Evolutionary conservation across 1,140 invertebrate genomes (phyloP), one percentile per base, ranked within the genome.

Genomic region (Hyphantria cunea): DNA sequence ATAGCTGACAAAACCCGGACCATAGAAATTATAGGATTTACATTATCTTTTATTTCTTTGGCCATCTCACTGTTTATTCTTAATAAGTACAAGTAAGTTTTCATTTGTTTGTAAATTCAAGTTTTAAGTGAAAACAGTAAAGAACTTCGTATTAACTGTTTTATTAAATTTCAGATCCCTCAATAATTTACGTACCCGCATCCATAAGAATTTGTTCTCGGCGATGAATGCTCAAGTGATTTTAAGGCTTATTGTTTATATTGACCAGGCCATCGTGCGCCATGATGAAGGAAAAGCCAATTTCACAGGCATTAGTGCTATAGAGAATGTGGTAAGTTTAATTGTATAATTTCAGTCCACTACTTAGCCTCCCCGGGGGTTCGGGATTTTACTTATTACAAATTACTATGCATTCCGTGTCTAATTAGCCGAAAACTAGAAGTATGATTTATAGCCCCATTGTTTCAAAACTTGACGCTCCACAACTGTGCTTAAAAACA

Each of bases 141-240:
- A n/a, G n/a, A n/a, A n/a, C n/a, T n/a, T n/a, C n/a, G n/a, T n/a
- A n/a, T n/a, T n/a, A n/a, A n/a, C n/a, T n/a, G n/a, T n/a, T n/a
- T n/a, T n/a, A 39, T 54, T 58, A 34, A 64, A 3, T 86, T 86
- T n/a, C 88, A 97, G 96, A 70, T 95, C 94, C 44, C 83, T 98
- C 31, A 92, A 95, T 61, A 98, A 98, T 74, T 96, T 96, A 74
- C 92, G 97, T 55, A 98, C 97, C 3, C 92, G 95, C 55, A 97
- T 98, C 54, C 97, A 98, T 80, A 95, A 96, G 79, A 96, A 97
- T 76, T 91, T 98, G 15, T 98, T 98, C 82, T 92, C 96, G 1
- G 96, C 97, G 0, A 97, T 97, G 92, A 91, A 96, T 33, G 93
- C 97, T 11, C 96, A 98, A 84, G 96, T 98, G 0, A 80, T 96